Evolutionary conservation across 2,888 invertebrate species (phyloP).

Genomic region (Zele albiditarsus): DNA sequence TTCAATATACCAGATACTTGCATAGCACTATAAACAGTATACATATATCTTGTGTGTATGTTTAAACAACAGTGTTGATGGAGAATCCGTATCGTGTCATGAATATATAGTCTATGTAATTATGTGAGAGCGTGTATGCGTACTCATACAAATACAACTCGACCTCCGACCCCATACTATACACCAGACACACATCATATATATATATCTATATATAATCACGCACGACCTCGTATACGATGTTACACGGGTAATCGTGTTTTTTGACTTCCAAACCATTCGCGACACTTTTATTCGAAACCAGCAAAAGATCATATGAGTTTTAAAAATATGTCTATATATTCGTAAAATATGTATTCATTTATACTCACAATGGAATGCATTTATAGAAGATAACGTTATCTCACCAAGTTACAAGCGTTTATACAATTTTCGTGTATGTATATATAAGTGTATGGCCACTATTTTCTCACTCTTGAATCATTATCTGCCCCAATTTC

Average conservation of each 20-base stretch:
- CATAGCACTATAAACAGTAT: neutral
- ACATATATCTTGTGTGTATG: neutral
- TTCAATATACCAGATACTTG: neutral
- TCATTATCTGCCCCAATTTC: slow-evolving; percentile 23
- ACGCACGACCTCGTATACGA: slow-evolving; percentile 43
- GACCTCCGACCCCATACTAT: slow-evolving; percentile 41
- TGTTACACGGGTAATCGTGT: slow-evolving; percentile 15
- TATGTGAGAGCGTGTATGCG: slow-evolving; percentile 43
- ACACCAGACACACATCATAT: slow-evolving; percentile 19
- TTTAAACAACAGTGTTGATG: neutral
- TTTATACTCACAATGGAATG: slow-evolving; percentile 10
- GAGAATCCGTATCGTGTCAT: slow-evolving; percentile 19
- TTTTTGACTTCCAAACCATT: slow-evolving; percentile 1
- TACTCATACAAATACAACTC: slow-evolving; percentile 10
- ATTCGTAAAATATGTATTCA: neutral
- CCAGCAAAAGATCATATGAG: neutral
- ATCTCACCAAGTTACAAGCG: neutral
- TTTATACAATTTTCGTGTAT: neutral
- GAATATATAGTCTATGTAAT: slow-evolving; percentile 43
- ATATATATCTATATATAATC: slow-evolving; percentile 18
- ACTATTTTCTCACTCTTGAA: slow-evolving; percentile 15
- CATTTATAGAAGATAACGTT: slow-evolving; percentile 15
- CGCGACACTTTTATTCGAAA: neutral
- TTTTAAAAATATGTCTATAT: neutral
- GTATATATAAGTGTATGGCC: neutral